Evolutionary conservation across 2,113 vertebrate species (phyloP).

Genomic region (Varanus salvator): DNA sequence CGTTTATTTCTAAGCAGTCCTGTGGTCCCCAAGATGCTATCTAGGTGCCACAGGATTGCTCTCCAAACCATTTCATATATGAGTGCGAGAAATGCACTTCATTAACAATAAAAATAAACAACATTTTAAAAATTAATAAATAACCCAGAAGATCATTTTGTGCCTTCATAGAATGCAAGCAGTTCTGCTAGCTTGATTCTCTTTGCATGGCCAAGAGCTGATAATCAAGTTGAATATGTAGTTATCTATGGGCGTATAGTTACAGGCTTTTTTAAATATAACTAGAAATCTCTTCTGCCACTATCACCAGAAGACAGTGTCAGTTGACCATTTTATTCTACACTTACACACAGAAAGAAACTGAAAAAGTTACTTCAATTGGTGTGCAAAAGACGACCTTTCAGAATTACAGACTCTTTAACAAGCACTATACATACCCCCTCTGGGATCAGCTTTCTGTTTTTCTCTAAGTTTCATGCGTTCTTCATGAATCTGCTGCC

Average conservation of each 20-base stretch:
- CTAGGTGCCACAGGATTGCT: no score
- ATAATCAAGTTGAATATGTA: not conserved
- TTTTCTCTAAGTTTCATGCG: slow-evolving; percentile 82
- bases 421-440: slow-evolving; percentile 70
- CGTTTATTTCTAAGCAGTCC: no score
- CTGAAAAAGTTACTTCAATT: not conserved
- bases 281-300: not conserved
- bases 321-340: not conserved
- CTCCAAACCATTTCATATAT: no score
- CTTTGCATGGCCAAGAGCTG: not conserved
- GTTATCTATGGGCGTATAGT: not conserved
- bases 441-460: slow-evolving; percentile 76
- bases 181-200: not conserved
- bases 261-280: not conserved
- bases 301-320: not conserved
- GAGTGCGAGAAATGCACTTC: not conserved
- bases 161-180: not conserved
- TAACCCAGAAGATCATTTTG: not conserved
- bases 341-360: not conserved
- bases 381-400: not conserved
- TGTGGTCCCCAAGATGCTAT: no score
- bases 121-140: not conserved
- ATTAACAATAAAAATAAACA: no score
- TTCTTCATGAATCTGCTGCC: slow-evolving; percentile 88
- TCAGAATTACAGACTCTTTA: not conserved